Evolutionary conservation across 1,140 invertebrate genomes (phyloP).

Genomic region (Zaprionus lachaisei): DNA sequence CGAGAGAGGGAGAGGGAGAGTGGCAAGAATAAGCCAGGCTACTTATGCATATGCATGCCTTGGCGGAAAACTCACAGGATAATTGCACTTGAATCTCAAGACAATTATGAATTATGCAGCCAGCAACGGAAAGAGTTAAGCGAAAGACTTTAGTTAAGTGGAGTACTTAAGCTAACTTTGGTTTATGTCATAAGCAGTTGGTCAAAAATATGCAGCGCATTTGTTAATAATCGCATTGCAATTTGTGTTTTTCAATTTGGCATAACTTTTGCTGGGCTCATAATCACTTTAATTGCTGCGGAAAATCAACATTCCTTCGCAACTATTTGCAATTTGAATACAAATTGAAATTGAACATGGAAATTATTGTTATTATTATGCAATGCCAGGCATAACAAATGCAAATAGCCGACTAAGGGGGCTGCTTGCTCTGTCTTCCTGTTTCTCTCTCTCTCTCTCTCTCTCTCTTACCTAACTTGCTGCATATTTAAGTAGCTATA

Average conservation of each 20-base stretch:
- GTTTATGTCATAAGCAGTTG: background rate
- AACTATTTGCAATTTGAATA: background rate
- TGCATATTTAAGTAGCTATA: background rate
- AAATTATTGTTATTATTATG: background rate
- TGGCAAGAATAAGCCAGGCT: constrained; percentile 29
- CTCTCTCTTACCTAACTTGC: background rate
- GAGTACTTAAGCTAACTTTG: background rate
- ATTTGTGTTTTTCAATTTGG: background rate
- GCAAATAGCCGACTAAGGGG: background rate
- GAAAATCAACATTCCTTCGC: background rate
- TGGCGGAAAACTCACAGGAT: constrained; percentile 8
- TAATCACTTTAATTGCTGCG: background rate
- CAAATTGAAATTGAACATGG: background rate
- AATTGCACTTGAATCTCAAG: constrained; percentile 56
- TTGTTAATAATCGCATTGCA: background rate
- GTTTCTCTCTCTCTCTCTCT: no score
- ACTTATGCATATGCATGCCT: constrained; percentile 71
- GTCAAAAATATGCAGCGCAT: background rate
- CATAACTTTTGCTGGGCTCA: background rate
- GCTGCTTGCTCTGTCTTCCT: no score
- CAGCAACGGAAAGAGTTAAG: background rate
- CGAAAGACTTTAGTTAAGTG: background rate
- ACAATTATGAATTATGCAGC: constrained; percentile 42
- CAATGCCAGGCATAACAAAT: background rate
- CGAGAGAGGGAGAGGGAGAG: background rate